These are phyloP conservation scores for Heliothis peltigera DNA, from an alignment of 2,888 invertebrate species.

Conservation along the genomic window DNA sequence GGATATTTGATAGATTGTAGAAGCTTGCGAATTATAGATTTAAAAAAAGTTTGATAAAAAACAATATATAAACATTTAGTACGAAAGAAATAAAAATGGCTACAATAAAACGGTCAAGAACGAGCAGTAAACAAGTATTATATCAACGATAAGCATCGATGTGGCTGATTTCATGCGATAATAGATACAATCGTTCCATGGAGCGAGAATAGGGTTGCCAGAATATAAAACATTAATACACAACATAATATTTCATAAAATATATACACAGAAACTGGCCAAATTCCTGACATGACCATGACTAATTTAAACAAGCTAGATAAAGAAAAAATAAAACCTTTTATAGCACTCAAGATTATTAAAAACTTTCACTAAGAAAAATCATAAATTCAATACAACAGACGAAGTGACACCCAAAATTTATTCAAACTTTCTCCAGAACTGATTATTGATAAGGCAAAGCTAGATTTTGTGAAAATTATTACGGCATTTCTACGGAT, in stretches of 20 bases:
- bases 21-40: too few relatives aligned
- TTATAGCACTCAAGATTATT: background rate
- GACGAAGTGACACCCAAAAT: background rate
- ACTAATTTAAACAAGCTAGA: background rate
- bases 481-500: too few relatives aligned
- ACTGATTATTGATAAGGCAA: background rate
- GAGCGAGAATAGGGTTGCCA: constrained; percentile 24
- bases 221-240: background rate
- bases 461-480: background rate
- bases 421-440: background rate
- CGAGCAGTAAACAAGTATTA: constrained; percentile 16
- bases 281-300: background rate
- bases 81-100: constrained; percentile 3
- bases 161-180: constrained; percentile 34
- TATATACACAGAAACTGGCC: too few relatives aligned
- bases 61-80: too few relatives aligned
- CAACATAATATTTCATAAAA: background rate
- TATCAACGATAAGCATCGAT: constrained; percentile 22
- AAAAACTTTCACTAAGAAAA: background rate
- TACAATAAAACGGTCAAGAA: constrained; percentile 35
- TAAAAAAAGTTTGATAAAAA: too few relatives aligned
- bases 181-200: constrained; percentile 16
- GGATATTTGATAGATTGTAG: too few relatives aligned
- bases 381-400: background rate
- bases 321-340: background rate